Conservation (phyloP, 1,140 invertebrate species). For the Bombyx mandarina region DNA sequence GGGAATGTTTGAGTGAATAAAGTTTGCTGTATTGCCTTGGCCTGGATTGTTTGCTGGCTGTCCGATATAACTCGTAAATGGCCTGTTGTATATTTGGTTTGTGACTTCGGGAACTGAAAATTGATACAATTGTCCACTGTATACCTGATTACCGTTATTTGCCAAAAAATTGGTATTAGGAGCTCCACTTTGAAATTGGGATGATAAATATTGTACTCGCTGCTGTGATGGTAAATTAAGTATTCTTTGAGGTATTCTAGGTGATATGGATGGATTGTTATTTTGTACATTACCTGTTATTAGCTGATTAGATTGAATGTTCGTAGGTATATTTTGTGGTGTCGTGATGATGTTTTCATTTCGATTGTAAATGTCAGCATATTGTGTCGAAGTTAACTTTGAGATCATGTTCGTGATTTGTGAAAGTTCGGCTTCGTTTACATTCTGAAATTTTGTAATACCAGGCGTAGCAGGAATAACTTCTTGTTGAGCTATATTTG, state of each 20-base stretch:
- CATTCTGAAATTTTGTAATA: conserved; percentile 23
- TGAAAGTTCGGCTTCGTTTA: conserved; percentile 33
- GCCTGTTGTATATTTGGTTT: conserved; percentile 46
- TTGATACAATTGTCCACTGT: conserved; percentile 59
- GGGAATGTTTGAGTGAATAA: background rate
- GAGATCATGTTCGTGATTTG: conserved; percentile 44
- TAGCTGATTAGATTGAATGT: background rate
- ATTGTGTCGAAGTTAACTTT: conserved; percentile 50
- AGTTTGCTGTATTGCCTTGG: background rate
- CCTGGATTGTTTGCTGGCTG: conserved; percentile 14
- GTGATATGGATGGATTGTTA: background rate
- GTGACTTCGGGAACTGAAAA: conserved; percentile 52
- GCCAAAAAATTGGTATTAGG: conserved; percentile 12
- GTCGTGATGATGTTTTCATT: conserved; percentile 9
- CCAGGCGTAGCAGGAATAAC: conserved; percentile 16
- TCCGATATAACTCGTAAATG: conserved; percentile 15
- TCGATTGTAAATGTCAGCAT: conserved; percentile 24
- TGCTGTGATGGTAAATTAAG: conserved; percentile 6
- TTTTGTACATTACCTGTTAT: too few species aligned
- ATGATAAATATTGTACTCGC: conserved; percentile 10
- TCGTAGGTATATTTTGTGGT: conserved; percentile 4
- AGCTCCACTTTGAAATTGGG: conserved; percentile 3
- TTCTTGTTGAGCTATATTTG: conserved; percentile 40
- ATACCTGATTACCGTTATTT: conserved; percentile 32
- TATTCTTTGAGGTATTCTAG: conserved; percentile 7